Conservation (phyloP, 2,888 invertebrate species). For the Synanthedon myopaeformis region DNA sequence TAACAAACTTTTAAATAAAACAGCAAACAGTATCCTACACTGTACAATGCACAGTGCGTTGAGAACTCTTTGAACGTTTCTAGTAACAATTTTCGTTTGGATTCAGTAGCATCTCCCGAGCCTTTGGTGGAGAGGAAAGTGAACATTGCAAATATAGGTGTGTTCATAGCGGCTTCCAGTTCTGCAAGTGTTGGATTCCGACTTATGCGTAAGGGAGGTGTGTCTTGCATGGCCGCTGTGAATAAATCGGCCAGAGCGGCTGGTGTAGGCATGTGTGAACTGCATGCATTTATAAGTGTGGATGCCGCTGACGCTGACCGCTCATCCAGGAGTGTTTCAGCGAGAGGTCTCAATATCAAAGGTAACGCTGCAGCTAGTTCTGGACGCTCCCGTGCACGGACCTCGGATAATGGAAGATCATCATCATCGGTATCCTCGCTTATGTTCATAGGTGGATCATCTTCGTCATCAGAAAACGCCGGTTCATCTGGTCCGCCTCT, state of each 20-base stretch:
- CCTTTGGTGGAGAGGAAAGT: conserved; percentile 80
- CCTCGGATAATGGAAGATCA: conserved; percentile 83
- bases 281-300: conserved; percentile 48
- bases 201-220: conserved; percentile 57
- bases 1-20: conserved; percentile 86
- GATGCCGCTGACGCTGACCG: conserved; percentile 44
- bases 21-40: conserved; percentile 86
- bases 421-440: conserved; percentile 78
- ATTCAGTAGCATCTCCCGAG: conserved; percentile 73
- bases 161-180: conserved; percentile 77
- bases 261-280: conserved; percentile 47
- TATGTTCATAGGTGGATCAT: conserved; percentile 67
- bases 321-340: conserved; percentile 59
- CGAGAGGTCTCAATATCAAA: conserved; percentile 47
- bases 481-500: conserved; percentile 74
- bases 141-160: conserved; percentile 89
- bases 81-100: conserved; percentile 81
- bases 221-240: conserved; percentile 60
- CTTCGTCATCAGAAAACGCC: conserved; percentile 89
- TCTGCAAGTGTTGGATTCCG: conserved; percentile 62
- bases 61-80: conserved; percentile 86
- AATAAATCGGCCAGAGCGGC: conserved; percentile 56
- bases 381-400: conserved; percentile 76
- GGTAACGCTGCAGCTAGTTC: conserved; percentile 61
- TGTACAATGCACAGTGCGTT: conserved; percentile 72